Base-by-base conservation (phyloP, 1,140 invertebrate genomes). In the Nylanderia fulva region DNA sequence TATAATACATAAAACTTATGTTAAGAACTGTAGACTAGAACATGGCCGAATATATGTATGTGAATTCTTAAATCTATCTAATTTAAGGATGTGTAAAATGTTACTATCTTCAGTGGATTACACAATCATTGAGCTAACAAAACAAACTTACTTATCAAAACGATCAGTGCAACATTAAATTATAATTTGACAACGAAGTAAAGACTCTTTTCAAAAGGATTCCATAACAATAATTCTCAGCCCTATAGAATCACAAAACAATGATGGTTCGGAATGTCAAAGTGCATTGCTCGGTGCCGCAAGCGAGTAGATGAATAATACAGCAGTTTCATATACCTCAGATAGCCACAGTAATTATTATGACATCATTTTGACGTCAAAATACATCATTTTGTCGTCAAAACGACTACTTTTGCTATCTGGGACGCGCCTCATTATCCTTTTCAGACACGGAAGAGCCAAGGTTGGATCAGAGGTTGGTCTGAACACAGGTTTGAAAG, bases 401-500 rank as follows among this genome's bases (percentile, higher is more conserved):
- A n/a, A n/a, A n/a, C n/a, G n/a, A n/a, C n/a, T n/a, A n/a, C n/a
- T n/a, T n/a, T n/a, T n/a, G n/a, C n/a, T n/a, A n/a, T n/a, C n/a
- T n/a, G 24, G 45, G 15, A 48, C 24, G n/a, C 39, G n/a, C 84
- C n/a, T 61, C 36, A 1, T 71, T 61, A 39, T 24, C 29, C 24
- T 45, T 85, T 86, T 52, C 64, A 56, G 60, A 80, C 27, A 29
- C 85, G 80, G 83, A 88, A 88, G 88, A 89, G 76, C 74, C 83
- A 74, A 88, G 36, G 27, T 58, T 82, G 85, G 83, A 84, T 84
- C 61, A 74, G 72, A 80, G 71, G 64, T 88, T 90, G 90, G 91
- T 89, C 92, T 93, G 91, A 93, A 93, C 89, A 90, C 91, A 93
- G 76, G 85, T 93, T 92, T 91, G 87, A 91, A 92, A 91, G 80